Conservation (phyloP, 2,113 vertebrate species). For the Leucosticte australis region DNA sequence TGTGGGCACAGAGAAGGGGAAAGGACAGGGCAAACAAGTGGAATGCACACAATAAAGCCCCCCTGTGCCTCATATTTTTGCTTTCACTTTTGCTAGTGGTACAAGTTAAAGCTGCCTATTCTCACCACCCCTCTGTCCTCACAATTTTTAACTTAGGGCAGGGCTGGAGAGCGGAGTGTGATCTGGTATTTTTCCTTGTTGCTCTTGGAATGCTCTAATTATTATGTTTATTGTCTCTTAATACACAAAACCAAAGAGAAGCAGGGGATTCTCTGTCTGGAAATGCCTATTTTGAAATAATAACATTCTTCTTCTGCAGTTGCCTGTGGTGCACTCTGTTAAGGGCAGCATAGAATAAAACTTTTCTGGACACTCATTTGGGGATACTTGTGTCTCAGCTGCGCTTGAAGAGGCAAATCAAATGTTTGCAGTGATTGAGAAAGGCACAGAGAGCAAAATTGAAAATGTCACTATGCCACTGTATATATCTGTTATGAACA, state of each 20-base stretch:
- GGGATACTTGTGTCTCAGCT: constrained; percentile 12
- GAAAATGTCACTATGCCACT: constrained; percentile 4
- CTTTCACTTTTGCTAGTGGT: not conserved
- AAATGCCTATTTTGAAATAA: not conserved
- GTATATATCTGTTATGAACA: not conserved
- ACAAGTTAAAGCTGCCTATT: not conserved
- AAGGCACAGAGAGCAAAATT: constrained; percentile 1
- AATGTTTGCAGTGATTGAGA: not conserved
- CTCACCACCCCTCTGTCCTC: not conserved
- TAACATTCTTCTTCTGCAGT: not conserved
- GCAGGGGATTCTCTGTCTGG: not conserved
- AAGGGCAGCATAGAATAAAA: not conserved
- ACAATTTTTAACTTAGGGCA: not conserved
- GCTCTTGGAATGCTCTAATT: not conserved
- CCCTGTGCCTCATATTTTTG: not conserved
- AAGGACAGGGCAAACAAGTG: not conserved
- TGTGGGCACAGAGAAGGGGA: not conserved
- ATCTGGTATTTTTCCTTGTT: not conserved
- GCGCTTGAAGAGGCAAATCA: not conserved
- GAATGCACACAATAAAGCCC: not conserved
- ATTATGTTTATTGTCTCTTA: not conserved
- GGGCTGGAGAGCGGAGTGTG: not conserved
- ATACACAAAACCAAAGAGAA: not conserved
- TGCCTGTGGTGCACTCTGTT: not conserved
- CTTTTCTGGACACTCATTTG: not conserved